Percentiles rank a stretch among this genome's conserved stretches.
Evolutionary conservation across 2,888 invertebrate species (phyloP).

Genomic region (Macrophya alboannulata): DNA sequence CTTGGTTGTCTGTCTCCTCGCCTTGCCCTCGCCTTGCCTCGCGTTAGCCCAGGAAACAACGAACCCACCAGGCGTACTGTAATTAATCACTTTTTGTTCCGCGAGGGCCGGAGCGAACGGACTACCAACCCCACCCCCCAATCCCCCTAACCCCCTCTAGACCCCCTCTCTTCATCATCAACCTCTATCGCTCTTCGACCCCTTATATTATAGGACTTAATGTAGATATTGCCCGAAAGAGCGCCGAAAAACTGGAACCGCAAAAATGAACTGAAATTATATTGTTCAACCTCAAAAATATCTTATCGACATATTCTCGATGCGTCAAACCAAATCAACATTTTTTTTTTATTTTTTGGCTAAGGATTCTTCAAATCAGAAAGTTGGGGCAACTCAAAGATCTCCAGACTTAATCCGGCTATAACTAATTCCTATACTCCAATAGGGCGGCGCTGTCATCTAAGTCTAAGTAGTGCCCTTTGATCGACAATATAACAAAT

Average conservation of each 20-base stretch:
- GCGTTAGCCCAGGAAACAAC: constrained; percentile 68
- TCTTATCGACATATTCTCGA: not conserved
- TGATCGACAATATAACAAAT: too few species aligned
- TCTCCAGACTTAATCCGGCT: too few species aligned
- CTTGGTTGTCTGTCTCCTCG: not conserved
- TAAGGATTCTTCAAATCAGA: too few species aligned
- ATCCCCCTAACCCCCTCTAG: not conserved
- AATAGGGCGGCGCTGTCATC: too few species aligned
- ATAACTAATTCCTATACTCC: too few species aligned
- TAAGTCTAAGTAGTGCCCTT: too few species aligned
- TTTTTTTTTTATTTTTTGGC: too few species aligned
- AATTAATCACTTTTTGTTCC: constrained; percentile 76
- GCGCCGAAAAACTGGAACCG: not conserved
- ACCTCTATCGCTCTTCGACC: constrained; percentile 17
- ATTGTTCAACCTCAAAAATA: not conserved
- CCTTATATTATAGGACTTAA: constrained; percentile 18
- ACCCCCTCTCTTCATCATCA: not conserved
- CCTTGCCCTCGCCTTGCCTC: not conserved
- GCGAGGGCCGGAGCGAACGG: constrained; percentile 49
- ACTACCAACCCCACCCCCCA: constrained; percentile 1
- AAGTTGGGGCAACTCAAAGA: too few species aligned
- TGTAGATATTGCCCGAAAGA: not conserved
- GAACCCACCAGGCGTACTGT: constrained; percentile 72
- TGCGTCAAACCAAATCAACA: too few species aligned
- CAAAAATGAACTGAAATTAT: not conserved